Conservation (phyloP, 1,140 invertebrate species). For the Metopolophium dirhodum region DNA sequence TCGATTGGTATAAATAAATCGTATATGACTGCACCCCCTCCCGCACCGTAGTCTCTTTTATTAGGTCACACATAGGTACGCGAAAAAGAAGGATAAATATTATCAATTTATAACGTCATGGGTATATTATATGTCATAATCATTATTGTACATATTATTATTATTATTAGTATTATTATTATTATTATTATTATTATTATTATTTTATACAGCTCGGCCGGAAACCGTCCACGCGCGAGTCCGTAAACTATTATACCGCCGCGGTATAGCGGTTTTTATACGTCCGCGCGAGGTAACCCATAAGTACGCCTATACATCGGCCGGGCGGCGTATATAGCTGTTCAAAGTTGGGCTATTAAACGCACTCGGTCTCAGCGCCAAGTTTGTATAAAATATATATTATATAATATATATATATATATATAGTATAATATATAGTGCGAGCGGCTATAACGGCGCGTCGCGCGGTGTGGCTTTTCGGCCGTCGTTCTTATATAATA, state of each 20-base stretch:
- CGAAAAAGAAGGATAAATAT: not conserved
- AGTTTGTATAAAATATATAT: conserved; percentile 18
- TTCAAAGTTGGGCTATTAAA: conserved; percentile 50
- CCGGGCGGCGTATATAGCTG: not conserved
- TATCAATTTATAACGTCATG: not conserved
- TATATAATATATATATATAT: not conserved
- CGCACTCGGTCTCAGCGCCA: not conserved
- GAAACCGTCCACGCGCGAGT: not conserved
- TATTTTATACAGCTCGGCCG: not conserved
- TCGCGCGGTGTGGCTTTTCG: not conserved
- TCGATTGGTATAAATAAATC: no score
- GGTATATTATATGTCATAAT: not conserved
- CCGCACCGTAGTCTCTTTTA: no score
- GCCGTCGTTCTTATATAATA: not conserved
- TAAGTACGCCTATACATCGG: not conserved
- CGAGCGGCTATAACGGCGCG: not conserved
- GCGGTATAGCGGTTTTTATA: not conserved
- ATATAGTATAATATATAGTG: not conserved
- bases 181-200: no score
- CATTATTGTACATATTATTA: not conserved
- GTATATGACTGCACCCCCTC: no score
- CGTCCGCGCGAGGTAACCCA: not conserved
- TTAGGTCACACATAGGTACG: not conserved
- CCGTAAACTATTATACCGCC: not conserved
- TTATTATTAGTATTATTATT: no score